Percentiles rank a stretch among this genome's conserved stretches.
phyloP scores from a whole-genome alignment of 2,888 invertebrate genomes.

The Amphipyra tragopoginis region DNA sequence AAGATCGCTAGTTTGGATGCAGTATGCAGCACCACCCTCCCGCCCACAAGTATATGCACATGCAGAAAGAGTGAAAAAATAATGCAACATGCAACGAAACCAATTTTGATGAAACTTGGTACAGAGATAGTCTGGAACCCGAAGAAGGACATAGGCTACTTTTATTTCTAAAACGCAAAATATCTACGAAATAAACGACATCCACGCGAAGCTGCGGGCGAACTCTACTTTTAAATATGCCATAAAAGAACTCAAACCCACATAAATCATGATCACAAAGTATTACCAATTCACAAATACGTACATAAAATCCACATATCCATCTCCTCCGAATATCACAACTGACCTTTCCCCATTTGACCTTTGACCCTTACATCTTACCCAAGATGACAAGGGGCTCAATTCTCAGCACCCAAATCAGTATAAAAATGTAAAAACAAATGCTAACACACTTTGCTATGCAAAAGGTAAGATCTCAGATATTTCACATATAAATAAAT shows the following conservation, averaged over 20 bases:
- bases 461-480: conserved; percentile 47
- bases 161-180: too few species aligned
- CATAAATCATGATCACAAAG: not conserved
- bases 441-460: conserved; percentile 41
- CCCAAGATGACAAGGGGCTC: conserved; percentile 37
- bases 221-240: too few species aligned
- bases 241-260: not conserved
- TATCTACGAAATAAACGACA: too few species aligned
- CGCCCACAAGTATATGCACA: too few species aligned
- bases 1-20: too few species aligned
- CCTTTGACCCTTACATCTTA: conserved; percentile 22
- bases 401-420: conserved; percentile 43
- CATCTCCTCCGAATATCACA: not conserved
- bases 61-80: too few species aligned
- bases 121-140: too few species aligned
- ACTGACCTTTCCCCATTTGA: conserved; percentile 34
- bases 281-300: conserved; percentile 15
- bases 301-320: conserved; percentile 17
- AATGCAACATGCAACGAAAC: too few species aligned
- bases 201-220: too few species aligned
- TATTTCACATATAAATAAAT: conserved; percentile 50
- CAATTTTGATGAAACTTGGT: too few species aligned
- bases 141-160: too few species aligned
- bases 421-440: conserved; percentile 55
- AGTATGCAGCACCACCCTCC: too few species aligned